Conservation (phyloP, 2,113 vertebrate genomes). For the Zingel zingel region DNA sequence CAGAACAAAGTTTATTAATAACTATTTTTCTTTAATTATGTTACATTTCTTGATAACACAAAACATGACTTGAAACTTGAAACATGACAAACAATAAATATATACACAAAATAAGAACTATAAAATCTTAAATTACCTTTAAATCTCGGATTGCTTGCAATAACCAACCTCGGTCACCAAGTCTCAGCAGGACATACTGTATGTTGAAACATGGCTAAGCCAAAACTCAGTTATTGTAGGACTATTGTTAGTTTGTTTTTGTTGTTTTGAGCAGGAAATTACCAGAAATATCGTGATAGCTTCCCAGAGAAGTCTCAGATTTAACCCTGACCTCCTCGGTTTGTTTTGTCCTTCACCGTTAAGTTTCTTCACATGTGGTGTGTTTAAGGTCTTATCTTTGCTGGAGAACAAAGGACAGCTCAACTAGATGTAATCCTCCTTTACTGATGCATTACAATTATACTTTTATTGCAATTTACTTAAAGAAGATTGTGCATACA, state of each 20-base stretch:
- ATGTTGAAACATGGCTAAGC: background rate
- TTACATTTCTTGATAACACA: too few relatives aligned
- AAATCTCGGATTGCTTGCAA: background rate
- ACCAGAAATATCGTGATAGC: too few relatives aligned
- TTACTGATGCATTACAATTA: too few relatives aligned
- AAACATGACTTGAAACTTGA: too few relatives aligned
- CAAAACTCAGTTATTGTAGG: background rate
- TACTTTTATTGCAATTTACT: background rate
- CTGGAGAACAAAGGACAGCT: background rate
- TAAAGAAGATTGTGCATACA: background rate
- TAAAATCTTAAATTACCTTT: background rate
- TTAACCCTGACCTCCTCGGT: too few relatives aligned
- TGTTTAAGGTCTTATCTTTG: background rate
- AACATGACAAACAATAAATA: background rate
- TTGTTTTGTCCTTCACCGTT: background rate
- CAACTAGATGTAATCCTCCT: background rate
- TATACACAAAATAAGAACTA: too few relatives aligned
- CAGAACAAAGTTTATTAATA: background rate
- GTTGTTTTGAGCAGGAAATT: background rate
- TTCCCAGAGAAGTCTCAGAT: background rate
- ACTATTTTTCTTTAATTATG: background rate
- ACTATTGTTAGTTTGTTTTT: background rate
- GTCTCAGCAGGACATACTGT: background rate
- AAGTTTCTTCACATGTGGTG: too few relatives aligned
- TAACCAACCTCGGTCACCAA: background rate